Conservation (phyloP, 2,797 vertebrate species). For the Bucorvus abyssinicus region DNA sequence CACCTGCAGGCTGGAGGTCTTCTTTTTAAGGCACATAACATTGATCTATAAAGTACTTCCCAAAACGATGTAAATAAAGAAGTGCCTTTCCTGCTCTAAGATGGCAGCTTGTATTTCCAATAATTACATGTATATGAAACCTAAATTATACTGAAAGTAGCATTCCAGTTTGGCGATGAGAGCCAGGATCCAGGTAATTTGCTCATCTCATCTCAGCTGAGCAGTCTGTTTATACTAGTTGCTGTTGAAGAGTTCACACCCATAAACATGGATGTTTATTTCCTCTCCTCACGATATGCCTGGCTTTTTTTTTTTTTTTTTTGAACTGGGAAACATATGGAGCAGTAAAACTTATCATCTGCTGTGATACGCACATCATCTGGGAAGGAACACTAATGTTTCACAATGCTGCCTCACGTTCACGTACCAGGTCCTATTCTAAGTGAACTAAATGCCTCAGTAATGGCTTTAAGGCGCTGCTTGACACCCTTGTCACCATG, state of each 20-base stretch:
- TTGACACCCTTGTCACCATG: not conserved
- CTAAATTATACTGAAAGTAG: not conserved
- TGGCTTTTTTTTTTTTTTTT: not conserved
- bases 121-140: not conserved
- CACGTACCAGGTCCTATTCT: not conserved
- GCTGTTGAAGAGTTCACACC: not conserved
- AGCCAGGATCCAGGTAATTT: not conserved
- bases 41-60: not conserved
- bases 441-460: not conserved
- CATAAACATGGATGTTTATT: not conserved
- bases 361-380: not conserved
- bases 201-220: not conserved
- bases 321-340: not conserved
- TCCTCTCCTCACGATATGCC: not conserved
- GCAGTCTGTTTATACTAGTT: not conserved
- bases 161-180: not conserved
- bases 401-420: slow-evolving; percentile 8
- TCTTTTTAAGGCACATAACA: not conserved
- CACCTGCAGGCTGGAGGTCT: not conserved
- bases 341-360: not conserved
- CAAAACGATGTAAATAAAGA: not conserved
- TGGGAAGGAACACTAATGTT: not conserved
- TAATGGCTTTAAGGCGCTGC: slow-evolving; percentile 10
- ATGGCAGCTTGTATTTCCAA: not conserved
- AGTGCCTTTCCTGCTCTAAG: not conserved